These are phyloP conservation scores for Phrixothrix hirtus DNA, from an alignment of 2,888 invertebrate species.

Conservation along the genomic window DNA sequence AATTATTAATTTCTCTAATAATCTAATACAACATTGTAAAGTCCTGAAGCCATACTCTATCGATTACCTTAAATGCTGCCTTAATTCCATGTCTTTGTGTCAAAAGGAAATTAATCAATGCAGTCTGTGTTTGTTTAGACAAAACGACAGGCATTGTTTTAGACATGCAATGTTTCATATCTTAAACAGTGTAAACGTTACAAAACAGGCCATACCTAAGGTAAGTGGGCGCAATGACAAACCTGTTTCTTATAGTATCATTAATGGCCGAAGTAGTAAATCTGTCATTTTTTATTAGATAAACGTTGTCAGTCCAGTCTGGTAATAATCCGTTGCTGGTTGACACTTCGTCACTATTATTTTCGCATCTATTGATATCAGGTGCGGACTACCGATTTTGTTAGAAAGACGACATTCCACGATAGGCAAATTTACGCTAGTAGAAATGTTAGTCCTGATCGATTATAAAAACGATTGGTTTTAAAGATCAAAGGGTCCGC, in stretches of 20 bases:
- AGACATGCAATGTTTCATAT: constrained; percentile 21
- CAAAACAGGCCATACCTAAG: constrained; percentile 32
- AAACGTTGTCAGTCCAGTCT: constrained; percentile 30
- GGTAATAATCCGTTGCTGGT: constrained; percentile 19
- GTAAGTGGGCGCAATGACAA: constrained; percentile 37
- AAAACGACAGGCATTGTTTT: too few species aligned
- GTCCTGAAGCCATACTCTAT: too few species aligned
- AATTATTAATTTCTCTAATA: too few species aligned
- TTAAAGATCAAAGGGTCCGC: constrained; percentile 41
- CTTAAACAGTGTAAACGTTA: constrained; percentile 30
- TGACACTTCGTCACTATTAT: constrained; percentile 32
- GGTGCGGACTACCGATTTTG: constrained; percentile 12
- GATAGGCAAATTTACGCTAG: too few species aligned
- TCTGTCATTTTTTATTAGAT: constrained; percentile 39
- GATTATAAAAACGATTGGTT: constrained; percentile 22
- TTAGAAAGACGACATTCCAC: too few species aligned
- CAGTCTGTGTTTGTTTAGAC: too few species aligned
- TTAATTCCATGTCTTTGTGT: too few species aligned
- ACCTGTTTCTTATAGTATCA: constrained; percentile 36
- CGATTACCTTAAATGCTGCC: too few species aligned
- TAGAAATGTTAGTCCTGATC: too few species aligned
- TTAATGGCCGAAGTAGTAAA: constrained; percentile 37
- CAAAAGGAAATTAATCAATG: too few species aligned
- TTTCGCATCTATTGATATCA: constrained; percentile 16
- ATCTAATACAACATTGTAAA: too few species aligned